Base-by-base conservation (phyloP, 2,113 vertebrate species). In the Stegostoma tigrinum region DNA sequence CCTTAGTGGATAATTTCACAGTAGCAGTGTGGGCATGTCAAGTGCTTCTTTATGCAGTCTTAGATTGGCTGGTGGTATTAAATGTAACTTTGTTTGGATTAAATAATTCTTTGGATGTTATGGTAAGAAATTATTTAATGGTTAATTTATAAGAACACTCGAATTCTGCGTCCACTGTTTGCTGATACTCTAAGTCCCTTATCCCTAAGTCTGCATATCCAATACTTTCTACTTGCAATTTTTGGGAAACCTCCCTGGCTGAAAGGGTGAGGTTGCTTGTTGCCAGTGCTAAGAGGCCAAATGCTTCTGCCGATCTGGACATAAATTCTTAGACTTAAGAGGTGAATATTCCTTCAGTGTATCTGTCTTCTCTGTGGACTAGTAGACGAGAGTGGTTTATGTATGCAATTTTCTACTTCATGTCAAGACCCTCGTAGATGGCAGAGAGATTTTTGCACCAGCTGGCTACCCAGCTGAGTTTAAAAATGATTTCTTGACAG, bases 401-500 rank as follows among this genome's bases (percentile, higher is more conserved):
- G 45, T 55, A 48, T 89, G 48, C 4, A 72, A 55, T 55, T 87
- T 52, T 27, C 14, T 75, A 2, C 48, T 87, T 87, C 45, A 30
- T 83, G 17, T 42, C 5, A 24, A 52, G 85, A 87, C 45, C 10
- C 86, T 89, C 27, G 0, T 52, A 17, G 4, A 4, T 61, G 87
- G 48, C 87, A 90, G 24, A n/a, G 30, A 14, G 52, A 17, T 14
- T n/a, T 61, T 61, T 17, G 12, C 87, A 90, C 12, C 3, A 48
- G 45, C 4, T 95, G 66, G 38, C 21, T 3, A 48, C n/a, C 66
- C 67, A 72, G 38, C 12, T 95, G 21, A 24, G 70, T 72, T 95
- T 95, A 34, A 5, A 45, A 96, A 97, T 80, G 19, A 38, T 80
- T 5, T 38, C 17, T 61, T 83, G 80, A 45, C 38, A 96, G 96